A percentile compares a stretch with the other conserved stretches of the same genome.
These are phyloP conservation scores for Brachystomella parvula DNA, from an alignment of 1,140 invertebrate species.

Conservation along the genomic window DNA sequence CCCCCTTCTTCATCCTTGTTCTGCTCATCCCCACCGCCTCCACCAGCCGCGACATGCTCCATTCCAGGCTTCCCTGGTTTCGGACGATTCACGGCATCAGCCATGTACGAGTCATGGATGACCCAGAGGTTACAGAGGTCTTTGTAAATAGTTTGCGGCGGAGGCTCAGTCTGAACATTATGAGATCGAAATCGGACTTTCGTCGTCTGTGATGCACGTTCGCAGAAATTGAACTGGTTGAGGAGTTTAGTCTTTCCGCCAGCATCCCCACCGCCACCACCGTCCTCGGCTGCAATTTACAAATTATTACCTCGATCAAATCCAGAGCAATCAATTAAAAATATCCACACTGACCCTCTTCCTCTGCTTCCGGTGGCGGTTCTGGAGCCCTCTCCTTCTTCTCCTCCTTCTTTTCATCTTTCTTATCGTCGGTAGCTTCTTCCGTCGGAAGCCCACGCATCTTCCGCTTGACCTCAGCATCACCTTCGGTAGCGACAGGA, in stretches of 20 bases:
- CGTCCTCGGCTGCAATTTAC: constrained; percentile 3
- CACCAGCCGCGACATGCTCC: background rate
- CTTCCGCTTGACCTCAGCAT: background rate
- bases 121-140: constrained; percentile 73
- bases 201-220: constrained; percentile 77
- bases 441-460: background rate
- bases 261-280: constrained; percentile 17
- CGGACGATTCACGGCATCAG: constrained; percentile 59
- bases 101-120: constrained; percentile 79
- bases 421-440: constrained; percentile 17
- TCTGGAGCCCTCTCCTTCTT: constrained; percentile 31
- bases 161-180: constrained; percentile 77
- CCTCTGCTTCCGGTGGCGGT: constrained; percentile 39
- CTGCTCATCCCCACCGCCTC: constrained; percentile 12
- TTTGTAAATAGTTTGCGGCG: constrained; percentile 66
- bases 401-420: constrained; percentile 33
- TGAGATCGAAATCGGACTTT: constrained; percentile 44
- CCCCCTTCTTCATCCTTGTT: constrained; percentile 16
- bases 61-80: constrained; percentile 32
- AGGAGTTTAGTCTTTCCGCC: constrained; percentile 64
- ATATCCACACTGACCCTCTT: background rate
- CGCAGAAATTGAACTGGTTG: constrained; percentile 91
- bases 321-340: background rate
- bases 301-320: background rate
- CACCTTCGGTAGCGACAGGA: background rate